A percentile compares a stretch with the other conserved stretches of the same genome.
These are phyloP conservation scores for Choloepus didactylus DNA, from an alignment of 2,797 vertebrate genomes.

Conservation along the genomic window DNA sequence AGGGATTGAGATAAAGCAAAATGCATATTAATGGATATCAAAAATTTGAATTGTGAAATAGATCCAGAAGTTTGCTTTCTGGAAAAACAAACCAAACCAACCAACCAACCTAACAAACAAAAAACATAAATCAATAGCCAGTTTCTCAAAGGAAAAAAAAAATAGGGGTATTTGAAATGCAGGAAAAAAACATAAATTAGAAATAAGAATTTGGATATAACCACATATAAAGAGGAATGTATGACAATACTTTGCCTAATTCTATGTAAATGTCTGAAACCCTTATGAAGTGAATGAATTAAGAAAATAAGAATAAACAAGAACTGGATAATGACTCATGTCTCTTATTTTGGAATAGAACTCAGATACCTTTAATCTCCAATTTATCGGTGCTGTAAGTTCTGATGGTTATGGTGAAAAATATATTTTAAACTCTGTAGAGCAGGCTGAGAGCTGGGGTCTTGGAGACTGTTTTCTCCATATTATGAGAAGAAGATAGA, in stretches of 20 bases:
- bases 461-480: background rate
- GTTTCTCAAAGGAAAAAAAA: background rate
- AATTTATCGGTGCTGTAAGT: background rate
- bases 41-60: conserved; percentile 36
- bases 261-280: conserved; percentile 30
- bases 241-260: background rate
- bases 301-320: conserved; percentile 2
- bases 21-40: background rate
- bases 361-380: background rate
- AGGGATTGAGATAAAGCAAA: background rate
- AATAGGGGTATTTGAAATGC: background rate
- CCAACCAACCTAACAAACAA: background rate
- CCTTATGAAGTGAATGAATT: background rate
- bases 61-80: background rate
- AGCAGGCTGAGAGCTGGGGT: background rate
- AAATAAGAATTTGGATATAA: background rate
- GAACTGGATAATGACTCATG: background rate
- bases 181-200: background rate
- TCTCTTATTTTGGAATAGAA: conserved; percentile 16
- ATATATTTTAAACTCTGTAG: background rate
- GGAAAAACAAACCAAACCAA: background rate
- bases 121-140: background rate
- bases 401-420: background rate
- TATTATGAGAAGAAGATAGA: background rate
- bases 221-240: background rate